A percentile compares a stretch with the other conserved stretches of the same genome.
phyloP scores from a whole-genome alignment of 1,140 invertebrate species.

The Euglossa dilemma region DNA sequence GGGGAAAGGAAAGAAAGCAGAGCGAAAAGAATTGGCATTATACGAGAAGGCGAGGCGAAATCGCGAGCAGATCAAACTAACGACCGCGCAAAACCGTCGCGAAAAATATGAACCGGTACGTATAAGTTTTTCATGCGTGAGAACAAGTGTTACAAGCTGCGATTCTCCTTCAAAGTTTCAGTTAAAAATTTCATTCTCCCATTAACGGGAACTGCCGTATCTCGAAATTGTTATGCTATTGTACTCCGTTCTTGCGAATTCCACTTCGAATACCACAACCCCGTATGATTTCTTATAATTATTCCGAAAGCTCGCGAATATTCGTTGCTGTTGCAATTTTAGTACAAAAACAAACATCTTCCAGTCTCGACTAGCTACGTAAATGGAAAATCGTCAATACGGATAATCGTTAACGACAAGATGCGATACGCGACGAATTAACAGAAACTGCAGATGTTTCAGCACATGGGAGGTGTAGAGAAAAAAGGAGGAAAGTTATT shows the following conservation, averaged over 20 bases:
- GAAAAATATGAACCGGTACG: background rate
- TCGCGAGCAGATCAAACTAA: background rate
- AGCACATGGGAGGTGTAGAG: no score
- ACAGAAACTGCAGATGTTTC: no score
- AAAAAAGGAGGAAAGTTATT: no score
- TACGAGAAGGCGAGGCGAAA: background rate
- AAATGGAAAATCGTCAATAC: no score
- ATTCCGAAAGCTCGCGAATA: background rate
- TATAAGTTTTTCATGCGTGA: background rate
- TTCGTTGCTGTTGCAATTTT: background rate
- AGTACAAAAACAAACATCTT: no score
- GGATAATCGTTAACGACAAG: no score
- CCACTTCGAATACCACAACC: background rate
- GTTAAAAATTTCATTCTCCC: background rate
- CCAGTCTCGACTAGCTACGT: no score
- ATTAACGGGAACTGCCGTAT: background rate
- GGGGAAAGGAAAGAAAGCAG: background rate
- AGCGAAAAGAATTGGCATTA: background rate
- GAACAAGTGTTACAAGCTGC: no score
- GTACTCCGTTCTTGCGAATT: background rate
- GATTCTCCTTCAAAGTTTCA: background rate
- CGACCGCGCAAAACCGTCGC: background rate
- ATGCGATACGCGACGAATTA: no score
- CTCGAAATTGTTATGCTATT: background rate
- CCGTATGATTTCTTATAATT: background rate